Percentiles rank a stretch among this genome's conserved stretches.
phyloP scores from a whole-genome alignment of 2,797 vertebrate species.

The Darevskia nairensis region DNA sequence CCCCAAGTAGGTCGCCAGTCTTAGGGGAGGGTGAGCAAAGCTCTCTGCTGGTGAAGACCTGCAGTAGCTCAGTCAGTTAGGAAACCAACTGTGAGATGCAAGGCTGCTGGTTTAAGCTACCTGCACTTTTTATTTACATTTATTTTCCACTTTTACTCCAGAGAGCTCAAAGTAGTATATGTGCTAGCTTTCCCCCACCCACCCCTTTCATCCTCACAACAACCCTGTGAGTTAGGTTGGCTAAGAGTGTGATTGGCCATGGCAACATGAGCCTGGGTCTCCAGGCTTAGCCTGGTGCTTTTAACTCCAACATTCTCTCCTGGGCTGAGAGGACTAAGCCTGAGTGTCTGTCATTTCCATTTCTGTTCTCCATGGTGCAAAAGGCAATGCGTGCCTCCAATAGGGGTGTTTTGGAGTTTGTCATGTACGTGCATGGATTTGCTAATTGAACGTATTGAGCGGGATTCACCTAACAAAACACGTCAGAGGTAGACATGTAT shows the following conservation, averaged over 20 bases:
- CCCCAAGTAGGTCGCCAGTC: background rate
- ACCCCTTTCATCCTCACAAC: background rate
- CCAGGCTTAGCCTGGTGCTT: background rate
- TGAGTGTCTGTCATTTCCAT: background rate
- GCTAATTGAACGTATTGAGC: background rate
- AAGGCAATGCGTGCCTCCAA: background rate
- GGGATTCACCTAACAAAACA: too few species aligned
- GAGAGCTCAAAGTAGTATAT: background rate
- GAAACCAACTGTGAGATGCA: background rate
- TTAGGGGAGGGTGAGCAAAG: background rate
- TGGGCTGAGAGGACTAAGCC: background rate
- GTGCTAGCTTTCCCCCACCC: background rate
- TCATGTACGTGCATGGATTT: too few species aligned
- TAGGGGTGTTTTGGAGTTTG: background rate
- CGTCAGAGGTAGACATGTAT: too few species aligned
- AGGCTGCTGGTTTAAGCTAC: background rate
- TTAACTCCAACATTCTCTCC: background rate
- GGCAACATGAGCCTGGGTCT: background rate
- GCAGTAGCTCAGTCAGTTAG: background rate
- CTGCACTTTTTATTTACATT: background rate
- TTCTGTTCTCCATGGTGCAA: background rate
- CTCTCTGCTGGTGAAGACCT: background rate
- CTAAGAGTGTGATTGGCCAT: background rate
- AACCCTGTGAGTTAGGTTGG: background rate
- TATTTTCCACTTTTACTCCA: background rate